Conservation (phyloP, 1,140 invertebrate genomes). For the Macrotrachela quadricornifera region DNA sequence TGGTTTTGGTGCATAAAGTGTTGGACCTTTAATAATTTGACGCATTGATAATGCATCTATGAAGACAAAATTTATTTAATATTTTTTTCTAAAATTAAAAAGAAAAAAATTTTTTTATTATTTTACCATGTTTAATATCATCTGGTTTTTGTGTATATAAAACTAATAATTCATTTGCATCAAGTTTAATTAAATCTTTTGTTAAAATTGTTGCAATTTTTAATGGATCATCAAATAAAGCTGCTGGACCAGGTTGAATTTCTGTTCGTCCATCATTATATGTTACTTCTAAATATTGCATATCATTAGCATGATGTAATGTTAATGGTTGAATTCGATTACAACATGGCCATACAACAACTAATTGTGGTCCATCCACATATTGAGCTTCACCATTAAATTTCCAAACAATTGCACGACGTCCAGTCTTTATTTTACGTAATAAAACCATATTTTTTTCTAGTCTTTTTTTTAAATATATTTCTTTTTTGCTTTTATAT, state of each 20-base stretch:
- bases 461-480: too few species aligned
- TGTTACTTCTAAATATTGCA: slow-evolving; percentile 16
- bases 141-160: not conserved
- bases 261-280: slow-evolving; percentile 19
- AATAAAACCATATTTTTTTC: too few species aligned
- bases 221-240: not conserved
- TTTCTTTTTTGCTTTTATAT: too few species aligned
- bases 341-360: too few species aligned
- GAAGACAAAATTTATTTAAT: not conserved
- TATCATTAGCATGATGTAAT: slow-evolving; percentile 15
- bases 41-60: not conserved
- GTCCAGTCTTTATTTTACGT: too few species aligned
- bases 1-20: slow-evolving; percentile 17
- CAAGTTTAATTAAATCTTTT: not conserved
- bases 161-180: not conserved
- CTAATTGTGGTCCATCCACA: too few species aligned
- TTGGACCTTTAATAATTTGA: slow-evolving; percentile 18
- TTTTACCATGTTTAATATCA: not conserved
- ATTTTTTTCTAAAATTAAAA: slow-evolving; percentile 1
- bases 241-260: slow-evolving; percentile 18
- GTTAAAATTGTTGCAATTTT: not conserved
- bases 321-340: too few species aligned
- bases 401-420: too few species aligned
- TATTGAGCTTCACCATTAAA: too few species aligned
- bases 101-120: too few species aligned